These are phyloP conservation scores for Prunella himalayana DNA, from an alignment of 2,113 vertebrate species.

Conservation along the genomic window DNA sequence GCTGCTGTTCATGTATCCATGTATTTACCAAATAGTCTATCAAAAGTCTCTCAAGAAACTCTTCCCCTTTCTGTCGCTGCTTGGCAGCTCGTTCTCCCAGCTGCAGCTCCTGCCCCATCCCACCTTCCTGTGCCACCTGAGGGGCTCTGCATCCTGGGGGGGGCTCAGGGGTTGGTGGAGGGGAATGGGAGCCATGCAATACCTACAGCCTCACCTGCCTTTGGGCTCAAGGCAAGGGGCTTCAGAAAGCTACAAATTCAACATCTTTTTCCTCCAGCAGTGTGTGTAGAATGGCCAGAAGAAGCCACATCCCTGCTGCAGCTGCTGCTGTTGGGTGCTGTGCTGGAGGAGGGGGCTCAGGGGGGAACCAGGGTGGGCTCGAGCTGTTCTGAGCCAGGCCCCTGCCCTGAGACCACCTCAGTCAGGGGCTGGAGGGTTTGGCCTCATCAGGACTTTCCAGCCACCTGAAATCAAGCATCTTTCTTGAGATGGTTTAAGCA, in stretches of 20 bases:
- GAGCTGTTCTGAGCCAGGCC: not conserved
- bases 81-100: not conserved
- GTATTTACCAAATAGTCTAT: conserved; percentile 32
- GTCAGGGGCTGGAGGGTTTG: not conserved
- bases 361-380: accelerated
- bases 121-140: not conserved
- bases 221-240: not conserved
- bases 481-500: not conserved
- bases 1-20: not conserved
- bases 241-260: not conserved
- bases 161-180: not conserved
- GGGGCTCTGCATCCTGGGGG: not conserved
- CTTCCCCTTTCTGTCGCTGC: not conserved
- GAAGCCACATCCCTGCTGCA: not conserved
- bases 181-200: not conserved
- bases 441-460: not conserved
- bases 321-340: not conserved
- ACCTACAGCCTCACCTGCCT: not conserved
- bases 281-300: accelerated
- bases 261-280: not conserved
- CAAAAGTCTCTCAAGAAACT: not conserved
- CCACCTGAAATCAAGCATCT: not conserved
- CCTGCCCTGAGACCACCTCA: not conserved
- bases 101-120: not conserved
- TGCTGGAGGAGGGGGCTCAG: not conserved